phyloP scores from a whole-genome alignment of 2,113 vertebrate species.

The Hemiprocne comata region DNA sequence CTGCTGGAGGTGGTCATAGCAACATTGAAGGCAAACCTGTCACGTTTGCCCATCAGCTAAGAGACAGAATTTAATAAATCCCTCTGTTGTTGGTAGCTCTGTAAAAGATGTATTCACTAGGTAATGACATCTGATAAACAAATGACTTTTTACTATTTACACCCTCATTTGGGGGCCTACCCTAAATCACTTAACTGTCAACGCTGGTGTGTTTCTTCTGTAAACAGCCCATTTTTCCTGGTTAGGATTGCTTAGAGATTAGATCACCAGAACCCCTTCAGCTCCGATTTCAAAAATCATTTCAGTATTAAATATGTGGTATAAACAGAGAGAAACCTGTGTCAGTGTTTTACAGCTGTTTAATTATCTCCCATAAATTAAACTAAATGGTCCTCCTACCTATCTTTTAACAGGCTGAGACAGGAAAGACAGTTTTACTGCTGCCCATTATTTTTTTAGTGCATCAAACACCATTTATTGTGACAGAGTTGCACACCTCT shows the following conservation, averaged over 20 bases:
- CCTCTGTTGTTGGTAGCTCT: background rate
- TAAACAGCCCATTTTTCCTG: background rate
- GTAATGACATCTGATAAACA: background rate
- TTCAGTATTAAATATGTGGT: background rate
- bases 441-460: background rate
- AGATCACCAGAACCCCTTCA: background rate
- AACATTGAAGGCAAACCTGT: background rate
- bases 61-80: background rate
- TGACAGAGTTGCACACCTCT: background rate
- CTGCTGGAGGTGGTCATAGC: background rate
- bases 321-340: background rate
- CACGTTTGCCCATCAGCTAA: background rate
- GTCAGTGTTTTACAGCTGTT: background rate
- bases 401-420: background rate
- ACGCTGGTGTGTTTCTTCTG: background rate
- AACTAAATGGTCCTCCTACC: background rate
- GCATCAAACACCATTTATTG: background rate
- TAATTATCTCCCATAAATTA: constrained; percentile 1
- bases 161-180: background rate
- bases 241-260: background rate
- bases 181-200: background rate
- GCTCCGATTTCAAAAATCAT: background rate
- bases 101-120: background rate
- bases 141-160: background rate
- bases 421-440: background rate